phyloP scores from a whole-genome alignment of 1,140 invertebrate species.

The Camponotus vicinus region DNA sequence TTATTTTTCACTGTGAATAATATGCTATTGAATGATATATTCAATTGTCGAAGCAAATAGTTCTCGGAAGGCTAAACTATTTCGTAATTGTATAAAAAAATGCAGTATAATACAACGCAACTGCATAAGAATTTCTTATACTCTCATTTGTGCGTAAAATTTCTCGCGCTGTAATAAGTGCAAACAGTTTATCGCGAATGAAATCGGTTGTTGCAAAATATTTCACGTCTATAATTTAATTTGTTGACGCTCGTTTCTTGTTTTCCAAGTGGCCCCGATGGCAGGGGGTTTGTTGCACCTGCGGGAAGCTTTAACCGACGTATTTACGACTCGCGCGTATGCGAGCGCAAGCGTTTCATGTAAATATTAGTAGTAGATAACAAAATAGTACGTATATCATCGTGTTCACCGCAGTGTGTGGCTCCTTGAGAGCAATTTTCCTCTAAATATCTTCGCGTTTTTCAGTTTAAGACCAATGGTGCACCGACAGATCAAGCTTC shows the following conservation, averaged over 20 bases:
- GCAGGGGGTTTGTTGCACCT: constrained; percentile 43
- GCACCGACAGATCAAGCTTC: constrained; percentile 13
- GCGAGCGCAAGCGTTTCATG: constrained; percentile 46
- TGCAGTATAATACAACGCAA: neutral
- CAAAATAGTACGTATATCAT: constrained; percentile 20
- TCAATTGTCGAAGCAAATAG: neutral
- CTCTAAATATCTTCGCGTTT: constrained; percentile 20
- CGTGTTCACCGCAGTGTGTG: constrained; percentile 36
- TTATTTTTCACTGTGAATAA: neutral
- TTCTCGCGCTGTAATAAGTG: neutral
- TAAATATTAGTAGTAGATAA: constrained; percentile 70
- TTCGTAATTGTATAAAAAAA: neutral
- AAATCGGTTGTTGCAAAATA: neutral
- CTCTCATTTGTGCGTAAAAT: neutral
- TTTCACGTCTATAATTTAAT: constrained; percentile 1
- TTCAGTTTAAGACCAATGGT: neutral
- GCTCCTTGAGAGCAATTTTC: constrained; percentile 27
- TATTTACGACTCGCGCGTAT: constrained; percentile 19
- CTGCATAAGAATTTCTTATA: constrained; percentile 2
- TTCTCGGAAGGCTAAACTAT: neutral
- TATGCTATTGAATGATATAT: neutral
- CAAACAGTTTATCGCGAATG: neutral
- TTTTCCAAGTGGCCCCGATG: constrained; percentile 40
- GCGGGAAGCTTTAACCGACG: constrained; percentile 55
- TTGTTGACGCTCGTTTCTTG: constrained; percentile 3